A percentile compares a stretch with the other conserved stretches of the same genome.
Evolutionary conservation across 2,888 invertebrate species (phyloP).

Genomic region (Heliconius cydno): DNA sequence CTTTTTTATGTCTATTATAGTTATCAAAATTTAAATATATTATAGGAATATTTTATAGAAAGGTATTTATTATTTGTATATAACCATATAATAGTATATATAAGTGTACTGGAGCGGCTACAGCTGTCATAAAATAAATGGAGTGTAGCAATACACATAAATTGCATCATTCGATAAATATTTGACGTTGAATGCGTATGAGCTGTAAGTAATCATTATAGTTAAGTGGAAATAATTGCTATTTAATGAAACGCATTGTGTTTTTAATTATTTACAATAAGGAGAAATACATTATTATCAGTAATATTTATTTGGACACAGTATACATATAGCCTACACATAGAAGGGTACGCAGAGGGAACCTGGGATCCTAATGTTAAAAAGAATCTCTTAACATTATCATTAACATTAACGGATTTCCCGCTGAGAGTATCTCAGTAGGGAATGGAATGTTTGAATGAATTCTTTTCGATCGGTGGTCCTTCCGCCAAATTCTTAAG

Average conservation of each 20-base stretch:
- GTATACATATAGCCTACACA: background rate
- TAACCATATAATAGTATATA: background rate
- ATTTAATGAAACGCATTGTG: background rate
- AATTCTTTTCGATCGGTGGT: no score
- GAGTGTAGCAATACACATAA: background rate
- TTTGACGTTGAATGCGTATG: background rate
- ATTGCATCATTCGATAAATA: constrained; percentile 1
- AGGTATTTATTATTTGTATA: background rate
- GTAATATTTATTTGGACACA: background rate
- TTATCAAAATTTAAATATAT: background rate
- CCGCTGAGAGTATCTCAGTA: background rate
- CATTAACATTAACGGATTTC: background rate
- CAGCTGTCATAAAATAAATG: background rate
- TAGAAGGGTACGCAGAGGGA: background rate
- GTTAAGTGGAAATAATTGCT: background rate
- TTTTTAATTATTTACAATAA: background rate
- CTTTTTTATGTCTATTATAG: background rate
- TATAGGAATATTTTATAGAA: no score
- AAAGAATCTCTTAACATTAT: background rate
- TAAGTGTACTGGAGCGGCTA: background rate
- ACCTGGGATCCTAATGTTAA: background rate
- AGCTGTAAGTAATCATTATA: background rate
- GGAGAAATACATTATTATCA: background rate
- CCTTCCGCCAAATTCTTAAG: no score
- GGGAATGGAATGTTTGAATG: no score